Evolutionary conservation across 2,888 invertebrate species (phyloP).

Genomic region (Folsomia manolachei): DNA sequence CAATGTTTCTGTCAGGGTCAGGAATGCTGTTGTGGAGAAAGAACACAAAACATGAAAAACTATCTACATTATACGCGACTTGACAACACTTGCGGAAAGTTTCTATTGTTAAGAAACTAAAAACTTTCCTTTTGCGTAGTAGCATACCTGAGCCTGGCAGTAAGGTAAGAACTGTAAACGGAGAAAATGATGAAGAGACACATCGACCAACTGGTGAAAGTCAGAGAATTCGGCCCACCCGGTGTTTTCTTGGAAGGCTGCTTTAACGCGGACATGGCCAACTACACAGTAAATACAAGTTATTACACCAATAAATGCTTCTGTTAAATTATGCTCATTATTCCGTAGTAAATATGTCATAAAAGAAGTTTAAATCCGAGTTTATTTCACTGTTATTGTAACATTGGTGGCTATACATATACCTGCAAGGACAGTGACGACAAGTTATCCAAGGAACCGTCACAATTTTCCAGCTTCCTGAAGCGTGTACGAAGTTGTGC

Average conservation of each 20-base stretch:
- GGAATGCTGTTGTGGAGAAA: too few relatives aligned
- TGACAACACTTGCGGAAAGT: too few relatives aligned
- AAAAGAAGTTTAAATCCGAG: too few relatives aligned
- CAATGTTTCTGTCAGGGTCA: not conserved
- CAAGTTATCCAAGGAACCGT: too few relatives aligned
- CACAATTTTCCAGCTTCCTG: not conserved
- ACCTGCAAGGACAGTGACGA: not conserved
- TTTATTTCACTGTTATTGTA: too few relatives aligned
- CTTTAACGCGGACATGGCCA: not conserved
- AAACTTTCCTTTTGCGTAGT: not conserved
- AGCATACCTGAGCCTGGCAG: slow-evolving; percentile 23
- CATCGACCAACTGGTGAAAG: slow-evolving; percentile 21
- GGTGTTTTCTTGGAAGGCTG: not conserved
- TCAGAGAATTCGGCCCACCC: slow-evolving; percentile 20
- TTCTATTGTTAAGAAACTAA: not conserved
- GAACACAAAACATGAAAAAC: too few relatives aligned
- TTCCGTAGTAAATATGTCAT: not conserved
- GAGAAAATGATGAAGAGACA: slow-evolving; percentile 21
- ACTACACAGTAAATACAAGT: not conserved
- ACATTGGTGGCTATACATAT: too few relatives aligned
- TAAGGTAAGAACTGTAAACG: slow-evolving; percentile 25
- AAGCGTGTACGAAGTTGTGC: not conserved
- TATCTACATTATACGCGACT: too few relatives aligned
- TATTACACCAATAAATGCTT: not conserved
- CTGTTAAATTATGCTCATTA: not conserved